phyloP scores from a whole-genome alignment of 2,888 invertebrate genomes.

The Mylabris sibirica region DNA sequence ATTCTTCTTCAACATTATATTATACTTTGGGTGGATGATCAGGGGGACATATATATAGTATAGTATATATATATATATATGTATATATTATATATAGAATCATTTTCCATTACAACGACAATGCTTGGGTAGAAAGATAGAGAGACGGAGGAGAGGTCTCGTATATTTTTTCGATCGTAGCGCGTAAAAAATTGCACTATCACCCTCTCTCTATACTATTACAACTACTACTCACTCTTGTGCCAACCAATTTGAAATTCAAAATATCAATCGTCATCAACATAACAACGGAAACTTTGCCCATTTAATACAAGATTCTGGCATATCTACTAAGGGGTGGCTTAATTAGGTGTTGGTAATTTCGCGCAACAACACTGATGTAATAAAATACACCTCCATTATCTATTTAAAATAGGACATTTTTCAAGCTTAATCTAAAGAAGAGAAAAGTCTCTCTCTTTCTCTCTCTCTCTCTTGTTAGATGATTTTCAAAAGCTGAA shows the following conservation, averaged over 20 bases:
- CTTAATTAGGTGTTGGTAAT: constrained; percentile 11
- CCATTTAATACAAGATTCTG: constrained; percentile 18
- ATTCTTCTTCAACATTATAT: constrained; percentile 7
- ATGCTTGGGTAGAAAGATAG: constrained; percentile 2
- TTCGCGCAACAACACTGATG: constrained; percentile 7
- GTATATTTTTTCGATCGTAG: constrained; percentile 37
- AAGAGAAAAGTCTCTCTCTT: neutral
- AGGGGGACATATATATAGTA: neutral
- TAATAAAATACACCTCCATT: constrained; percentile 4
- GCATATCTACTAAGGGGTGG: constrained; percentile 1
- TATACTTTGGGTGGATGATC: neutral
- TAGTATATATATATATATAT: too few species aligned
- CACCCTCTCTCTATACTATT: constrained; percentile 37
- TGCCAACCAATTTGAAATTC: constrained; percentile 52
- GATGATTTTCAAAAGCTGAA: neutral
- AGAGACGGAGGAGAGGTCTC: constrained; percentile 10
- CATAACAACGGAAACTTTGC: constrained; percentile 42
- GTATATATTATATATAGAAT: neutral
- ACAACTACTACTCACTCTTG: neutral
- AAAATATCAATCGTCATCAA: constrained; percentile 51
- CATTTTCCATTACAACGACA: constrained; percentile 11
- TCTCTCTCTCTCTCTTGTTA: neutral
- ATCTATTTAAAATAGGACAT: constrained; percentile 8
- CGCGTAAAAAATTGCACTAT: constrained; percentile 38
- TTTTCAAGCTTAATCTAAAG: neutral